Evolutionary conservation across 1,140 invertebrate species (phyloP), one percentile per base, ranked within the genome.

Genomic region (Neodiprion pinetum): DNA sequence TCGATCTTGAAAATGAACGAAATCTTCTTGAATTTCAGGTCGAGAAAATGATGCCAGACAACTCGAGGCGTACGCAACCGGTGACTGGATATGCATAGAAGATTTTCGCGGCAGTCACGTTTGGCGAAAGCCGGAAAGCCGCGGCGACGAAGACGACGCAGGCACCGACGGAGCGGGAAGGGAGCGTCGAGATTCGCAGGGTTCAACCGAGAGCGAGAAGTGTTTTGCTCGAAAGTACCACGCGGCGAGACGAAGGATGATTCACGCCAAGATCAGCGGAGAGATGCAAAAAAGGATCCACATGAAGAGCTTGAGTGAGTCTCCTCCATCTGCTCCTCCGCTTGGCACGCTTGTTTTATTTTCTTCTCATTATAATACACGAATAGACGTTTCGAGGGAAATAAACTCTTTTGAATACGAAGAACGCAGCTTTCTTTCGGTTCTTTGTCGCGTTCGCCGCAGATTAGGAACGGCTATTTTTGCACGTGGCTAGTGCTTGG

Each of bases 201-300:
- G 95, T 69, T 96, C 95, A 1, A 98, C 96, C 0, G 93, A 94
- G 71, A 97, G 95, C 1, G 96, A 98, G 84, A 93, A 93, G 76
- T 94, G 94, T 77, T 98, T 98, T 84, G 91, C 92, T 72, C 94
- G 95, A 83, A 93, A 94, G 75, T 97, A 97, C 82, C 94, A 96
- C 78, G 93, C 94, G 9, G 92, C 96, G 53, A 95, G 96, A 8
- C 96, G 96, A 87, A 91, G 96, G 67, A 94, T 98, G 89, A 95
- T 98, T 0, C 96, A 98, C 87, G 90, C 96, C 74, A 96, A 96
- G 84, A 96, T 95, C n/a, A 96, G 95, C 80, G 92, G 96, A 14
- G 96, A 98, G 87, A 95, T 97, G 92, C 97, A 97, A 81, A 93
- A 94, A 83, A 90, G 96, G 75, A 93, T 97, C 79, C 92, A 94